Conservation (phyloP, 2,888 invertebrate genomes). For the Agrilus biguttatus region DNA sequence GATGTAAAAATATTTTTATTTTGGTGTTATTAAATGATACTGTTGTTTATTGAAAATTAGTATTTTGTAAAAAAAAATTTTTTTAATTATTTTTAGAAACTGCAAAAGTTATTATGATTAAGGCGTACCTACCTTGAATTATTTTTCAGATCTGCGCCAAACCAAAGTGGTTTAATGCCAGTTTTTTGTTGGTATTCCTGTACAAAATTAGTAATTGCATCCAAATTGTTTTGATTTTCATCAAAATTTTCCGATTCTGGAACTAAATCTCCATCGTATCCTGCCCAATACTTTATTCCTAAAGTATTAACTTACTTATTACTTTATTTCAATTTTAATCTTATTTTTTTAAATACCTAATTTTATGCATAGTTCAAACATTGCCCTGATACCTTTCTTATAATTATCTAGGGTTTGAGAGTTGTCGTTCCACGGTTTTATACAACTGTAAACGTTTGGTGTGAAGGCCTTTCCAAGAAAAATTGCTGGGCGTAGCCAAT, state of each 20-base stretch:
- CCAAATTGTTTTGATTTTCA: constrained; percentile 39
- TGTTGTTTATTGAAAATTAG: too few species aligned
- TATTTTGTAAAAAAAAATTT: too few species aligned
- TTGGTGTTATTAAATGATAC: background rate
- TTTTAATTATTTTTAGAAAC: too few species aligned
- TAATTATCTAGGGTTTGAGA: constrained; percentile 40
- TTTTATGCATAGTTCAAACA: constrained; percentile 47
- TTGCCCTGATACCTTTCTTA: constrained; percentile 41
- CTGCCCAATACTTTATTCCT: constrained; percentile 45
- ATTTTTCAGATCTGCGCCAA: constrained; percentile 46
- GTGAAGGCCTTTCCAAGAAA: constrained; percentile 35
- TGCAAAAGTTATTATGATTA: too few species aligned
- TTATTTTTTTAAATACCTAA: constrained; percentile 28
- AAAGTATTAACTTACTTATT: background rate
- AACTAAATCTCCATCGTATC: constrained; percentile 46
- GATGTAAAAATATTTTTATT: background rate
- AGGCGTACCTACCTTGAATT: constrained; percentile 7
- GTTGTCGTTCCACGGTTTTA: constrained; percentile 44
- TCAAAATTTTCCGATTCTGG: constrained; percentile 39
- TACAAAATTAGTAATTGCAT: constrained; percentile 42
- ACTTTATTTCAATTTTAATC: background rate
- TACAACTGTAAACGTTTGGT: constrained; percentile 13
- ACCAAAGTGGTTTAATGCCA: constrained; percentile 45
- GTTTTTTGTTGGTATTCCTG: constrained; percentile 39
- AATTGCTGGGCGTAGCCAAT: constrained; percentile 48